Evolutionary conservation across 2,797 vertebrate species (phyloP).

Genomic region (Microchirus variegatus): DNA sequence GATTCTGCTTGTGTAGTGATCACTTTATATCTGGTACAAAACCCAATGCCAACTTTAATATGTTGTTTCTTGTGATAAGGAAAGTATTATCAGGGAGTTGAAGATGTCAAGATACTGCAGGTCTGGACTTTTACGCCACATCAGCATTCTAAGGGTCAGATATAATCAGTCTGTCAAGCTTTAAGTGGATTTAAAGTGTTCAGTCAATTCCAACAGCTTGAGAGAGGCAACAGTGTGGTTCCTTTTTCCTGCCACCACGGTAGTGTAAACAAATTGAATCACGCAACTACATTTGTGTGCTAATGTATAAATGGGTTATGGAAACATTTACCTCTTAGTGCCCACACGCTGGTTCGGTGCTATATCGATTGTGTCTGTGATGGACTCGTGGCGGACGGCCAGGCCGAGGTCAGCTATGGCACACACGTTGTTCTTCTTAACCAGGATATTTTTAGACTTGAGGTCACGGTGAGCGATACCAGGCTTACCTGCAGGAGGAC

Average conservation of each 20-base stretch:
- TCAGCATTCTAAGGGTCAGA: too few relatives aligned
- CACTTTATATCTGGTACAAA: too few relatives aligned
- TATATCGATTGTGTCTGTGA: slow-evolving; percentile 97
- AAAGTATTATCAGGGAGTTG: too few relatives aligned
- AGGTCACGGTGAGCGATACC: slow-evolving; percentile 97
- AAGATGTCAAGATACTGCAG: too few relatives aligned
- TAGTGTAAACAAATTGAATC: not conserved
- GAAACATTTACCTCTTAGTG: slow-evolving; percentile 89
- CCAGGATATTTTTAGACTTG: slow-evolving; percentile 98
- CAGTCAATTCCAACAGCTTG: too few relatives aligned
- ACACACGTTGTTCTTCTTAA: slow-evolving; percentile 97
- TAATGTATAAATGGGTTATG: not conserved
- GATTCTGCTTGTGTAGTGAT: too few relatives aligned
- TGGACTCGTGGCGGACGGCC: slow-evolving; percentile 95
- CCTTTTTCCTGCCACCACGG: too few relatives aligned
- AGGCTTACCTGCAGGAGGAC: slow-evolving; percentile 88
- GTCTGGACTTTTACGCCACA: too few relatives aligned
- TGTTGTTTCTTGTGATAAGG: too few relatives aligned
- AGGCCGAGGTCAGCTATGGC: slow-evolving; percentile 97
- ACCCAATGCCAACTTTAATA: too few relatives aligned
- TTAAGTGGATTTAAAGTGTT: too few relatives aligned
- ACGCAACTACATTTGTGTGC: not conserved
- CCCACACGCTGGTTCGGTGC: slow-evolving; percentile 98
- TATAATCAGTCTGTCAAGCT: too few relatives aligned
- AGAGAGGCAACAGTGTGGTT: not conserved